Percentiles rank a stretch among this genome's conserved stretches.
These are phyloP conservation scores for Epsilonema sp. DNA, from an alignment of 2,888 invertebrate species.

Conservation along the genomic window DNA sequence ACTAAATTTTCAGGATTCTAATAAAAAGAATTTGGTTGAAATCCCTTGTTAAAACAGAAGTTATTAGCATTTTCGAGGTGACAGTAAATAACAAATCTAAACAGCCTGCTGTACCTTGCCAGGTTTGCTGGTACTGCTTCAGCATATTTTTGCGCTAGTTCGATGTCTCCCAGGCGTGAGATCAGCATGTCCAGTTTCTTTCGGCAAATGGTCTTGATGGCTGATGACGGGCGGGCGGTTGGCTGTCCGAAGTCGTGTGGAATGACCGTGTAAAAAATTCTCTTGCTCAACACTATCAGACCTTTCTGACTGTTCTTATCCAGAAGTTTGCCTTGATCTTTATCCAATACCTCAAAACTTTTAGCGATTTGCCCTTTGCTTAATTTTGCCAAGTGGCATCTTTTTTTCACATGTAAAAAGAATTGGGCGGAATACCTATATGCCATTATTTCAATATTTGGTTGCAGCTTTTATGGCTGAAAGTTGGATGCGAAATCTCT, in stretches of 20 bases:
- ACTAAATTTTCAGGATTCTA: no score
- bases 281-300: constrained; percentile 26
- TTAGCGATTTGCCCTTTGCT: constrained; percentile 34
- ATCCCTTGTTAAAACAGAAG: no score
- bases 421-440: no score
- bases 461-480: no score
- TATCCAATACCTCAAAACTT: constrained; percentile 33
- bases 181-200: constrained; percentile 33
- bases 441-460: no score
- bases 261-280: constrained; percentile 33
- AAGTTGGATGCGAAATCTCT: no score
- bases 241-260: constrained; percentile 35
- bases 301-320: constrained; percentile 12
- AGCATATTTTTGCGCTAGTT: constrained; percentile 27
- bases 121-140: constrained; percentile 1
- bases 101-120: no score
- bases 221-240: constrained; percentile 27
- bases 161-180: constrained; percentile 34
- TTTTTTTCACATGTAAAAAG: constrained; percentile 32
- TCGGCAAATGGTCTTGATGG: constrained; percentile 22
- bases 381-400: constrained; percentile 35
- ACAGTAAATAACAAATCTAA: no score
- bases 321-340: constrained; percentile 29
- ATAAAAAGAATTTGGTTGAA: no score
- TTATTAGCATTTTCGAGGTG: no score